Evolutionary conservation across 2,797 vertebrate species (phyloP).

Genomic region (Acrossocheilus wenchowensis): DNA sequence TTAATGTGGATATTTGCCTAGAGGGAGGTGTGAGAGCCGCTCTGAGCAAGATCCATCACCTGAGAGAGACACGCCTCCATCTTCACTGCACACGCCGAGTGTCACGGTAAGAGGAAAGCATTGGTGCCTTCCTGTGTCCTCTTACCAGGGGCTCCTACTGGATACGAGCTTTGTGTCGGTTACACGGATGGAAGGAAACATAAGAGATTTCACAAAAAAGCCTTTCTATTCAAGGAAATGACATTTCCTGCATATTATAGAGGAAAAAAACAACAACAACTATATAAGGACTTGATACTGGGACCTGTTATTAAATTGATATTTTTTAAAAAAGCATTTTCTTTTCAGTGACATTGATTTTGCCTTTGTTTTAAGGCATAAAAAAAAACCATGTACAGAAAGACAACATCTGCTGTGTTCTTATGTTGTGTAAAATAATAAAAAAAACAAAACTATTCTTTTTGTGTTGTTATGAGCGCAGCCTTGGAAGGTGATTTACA

Average conservation of each 20-base stretch:
- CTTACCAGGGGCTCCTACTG: slow-evolving; percentile 69
- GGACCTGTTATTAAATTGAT: slow-evolving; percentile 86
- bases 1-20: slow-evolving; percentile 71
- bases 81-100: slow-evolving; percentile 55
- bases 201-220: slow-evolving; percentile 82
- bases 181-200: slow-evolving; percentile 59
- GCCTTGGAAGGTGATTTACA: neutral
- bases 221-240: slow-evolving; percentile 84
- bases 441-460: slow-evolving; percentile 72
- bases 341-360: slow-evolving; percentile 82
- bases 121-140: slow-evolving; percentile 87
- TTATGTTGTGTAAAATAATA: slow-evolving; percentile 93
- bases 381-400: slow-evolving; percentile 83
- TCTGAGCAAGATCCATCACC: slow-evolving; percentile 67
- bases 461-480: slow-evolving; percentile 61
- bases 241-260: slow-evolving; percentile 75
- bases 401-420: slow-evolving; percentile 89
- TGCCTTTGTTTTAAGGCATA: slow-evolving; percentile 85
- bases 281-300: slow-evolving; percentile 70
- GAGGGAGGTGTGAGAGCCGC: slow-evolving; percentile 69
- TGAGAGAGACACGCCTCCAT: slow-evolving; percentile 54
- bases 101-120: slow-evolving; percentile 78
- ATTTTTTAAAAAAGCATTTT: slow-evolving; percentile 86
- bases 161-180: slow-evolving; percentile 56
- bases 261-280: slow-evolving; percentile 54